Conservation (phyloP, 2,113 vertebrate species). For the Ifrita kowaldi region DNA sequence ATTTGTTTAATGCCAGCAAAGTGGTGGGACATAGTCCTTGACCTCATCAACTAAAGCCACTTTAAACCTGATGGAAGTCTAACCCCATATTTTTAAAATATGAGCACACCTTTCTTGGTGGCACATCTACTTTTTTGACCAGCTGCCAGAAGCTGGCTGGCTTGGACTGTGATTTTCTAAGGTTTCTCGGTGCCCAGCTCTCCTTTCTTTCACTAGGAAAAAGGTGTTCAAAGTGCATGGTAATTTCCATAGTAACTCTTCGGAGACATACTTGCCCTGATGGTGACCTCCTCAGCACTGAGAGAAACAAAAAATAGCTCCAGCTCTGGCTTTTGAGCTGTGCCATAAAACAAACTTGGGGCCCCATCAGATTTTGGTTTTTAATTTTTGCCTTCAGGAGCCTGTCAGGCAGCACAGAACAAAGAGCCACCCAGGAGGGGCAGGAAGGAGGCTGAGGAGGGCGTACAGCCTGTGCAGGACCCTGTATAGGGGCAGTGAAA, state of each 20-base stretch:
- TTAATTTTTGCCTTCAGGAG: not conserved
- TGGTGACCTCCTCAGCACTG: not conserved
- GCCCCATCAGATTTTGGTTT: not conserved
- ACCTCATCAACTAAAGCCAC: not conserved
- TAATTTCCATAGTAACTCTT: not conserved
- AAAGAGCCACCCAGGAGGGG: not conserved
- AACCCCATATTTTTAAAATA: not conserved
- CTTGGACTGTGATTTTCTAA: not conserved
- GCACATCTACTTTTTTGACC: not conserved
- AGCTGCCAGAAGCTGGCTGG: not conserved
- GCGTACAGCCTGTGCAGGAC: rapidly evolving
- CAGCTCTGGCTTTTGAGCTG: not conserved
- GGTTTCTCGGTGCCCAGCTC: not conserved
- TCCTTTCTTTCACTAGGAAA: not conserved
- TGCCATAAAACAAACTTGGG: not conserved
- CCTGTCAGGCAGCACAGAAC: not conserved
- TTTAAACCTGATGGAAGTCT: not conserved
- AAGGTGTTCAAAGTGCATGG: not conserved
- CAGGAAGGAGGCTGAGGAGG: not conserved
- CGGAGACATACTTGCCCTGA: not conserved
- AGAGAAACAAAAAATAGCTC: not conserved
- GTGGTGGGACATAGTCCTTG: not conserved
- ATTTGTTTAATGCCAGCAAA: not conserved
- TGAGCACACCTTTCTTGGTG: not conserved
- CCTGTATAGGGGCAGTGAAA: not conserved